Conservation (phyloP, 2,888 invertebrate genomes). For the Polia nebulosa region DNA sequence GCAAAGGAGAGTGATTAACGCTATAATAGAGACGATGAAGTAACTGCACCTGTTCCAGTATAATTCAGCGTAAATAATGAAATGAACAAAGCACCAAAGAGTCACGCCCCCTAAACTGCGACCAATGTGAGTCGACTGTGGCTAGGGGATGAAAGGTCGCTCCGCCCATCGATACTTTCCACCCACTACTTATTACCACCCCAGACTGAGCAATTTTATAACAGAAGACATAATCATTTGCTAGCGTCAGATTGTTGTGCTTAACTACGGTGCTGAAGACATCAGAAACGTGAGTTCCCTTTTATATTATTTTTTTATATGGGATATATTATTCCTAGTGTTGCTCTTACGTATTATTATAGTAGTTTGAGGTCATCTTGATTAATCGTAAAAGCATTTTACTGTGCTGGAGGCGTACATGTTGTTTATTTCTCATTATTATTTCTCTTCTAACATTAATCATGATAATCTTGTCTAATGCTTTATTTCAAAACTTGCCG, state of each 20-base stretch:
- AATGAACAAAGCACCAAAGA: constrained; percentile 42
- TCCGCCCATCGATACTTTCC: constrained; percentile 74
- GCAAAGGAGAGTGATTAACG: background rate
- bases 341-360: too few species aligned
- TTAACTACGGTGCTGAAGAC: constrained; percentile 44
- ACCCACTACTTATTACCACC: constrained; percentile 71
- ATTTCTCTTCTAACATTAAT: background rate
- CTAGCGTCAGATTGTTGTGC: constrained; percentile 64
- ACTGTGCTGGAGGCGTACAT: background rate
- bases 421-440: background rate
- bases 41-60: constrained; percentile 60
- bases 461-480: background rate
- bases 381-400: background rate
- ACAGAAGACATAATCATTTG: constrained; percentile 70
- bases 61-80: constrained; percentile 73
- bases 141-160: constrained; percentile 70
- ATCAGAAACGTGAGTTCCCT: constrained; percentile 46
- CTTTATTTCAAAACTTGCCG: background rate
- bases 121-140: constrained; percentile 72
- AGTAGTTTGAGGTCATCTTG: background rate
- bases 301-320: background rate
- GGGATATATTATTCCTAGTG: too few species aligned
- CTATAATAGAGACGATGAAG: constrained; percentile 41
- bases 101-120: constrained; percentile 70
- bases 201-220: constrained; percentile 61